Conservation (phyloP, 2,797 vertebrate genomes). For the Babyrousa celebensis region DNA sequence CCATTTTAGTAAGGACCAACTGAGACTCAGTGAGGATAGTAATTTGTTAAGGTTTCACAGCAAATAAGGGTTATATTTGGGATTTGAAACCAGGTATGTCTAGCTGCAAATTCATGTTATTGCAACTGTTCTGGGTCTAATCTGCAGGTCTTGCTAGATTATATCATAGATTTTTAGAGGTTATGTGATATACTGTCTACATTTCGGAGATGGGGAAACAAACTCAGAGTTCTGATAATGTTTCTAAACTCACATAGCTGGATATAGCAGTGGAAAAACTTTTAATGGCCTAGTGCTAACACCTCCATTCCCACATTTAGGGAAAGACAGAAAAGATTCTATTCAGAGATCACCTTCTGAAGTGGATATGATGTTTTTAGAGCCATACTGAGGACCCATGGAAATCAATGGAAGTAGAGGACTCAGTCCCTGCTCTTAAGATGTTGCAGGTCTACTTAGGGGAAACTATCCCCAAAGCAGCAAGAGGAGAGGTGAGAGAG, state of each 20-base stretch:
- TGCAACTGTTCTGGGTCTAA: not conserved
- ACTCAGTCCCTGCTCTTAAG: not conserved
- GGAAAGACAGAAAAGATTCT: slow-evolving; percentile 24
- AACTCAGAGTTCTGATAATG: not conserved
- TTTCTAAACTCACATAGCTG: not conserved
- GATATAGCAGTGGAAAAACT: not conserved
- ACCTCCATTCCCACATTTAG: not conserved
- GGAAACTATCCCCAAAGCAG: not conserved
- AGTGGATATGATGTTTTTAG: not conserved
- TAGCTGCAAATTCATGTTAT: slow-evolving; percentile 5
- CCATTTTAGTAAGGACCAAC: slow-evolving; percentile 19
- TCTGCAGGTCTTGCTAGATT: not conserved
- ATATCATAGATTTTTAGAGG: not conserved
- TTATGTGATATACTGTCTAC: not conserved
- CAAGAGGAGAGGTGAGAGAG: not conserved
- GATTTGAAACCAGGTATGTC: slow-evolving; percentile 10
- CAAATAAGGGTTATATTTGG: not conserved
- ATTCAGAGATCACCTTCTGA: slow-evolving; percentile 3
- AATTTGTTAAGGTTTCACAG: not conserved
- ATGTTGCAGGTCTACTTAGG: not conserved
- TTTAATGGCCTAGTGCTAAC: not conserved
- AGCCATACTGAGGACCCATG: not conserved
- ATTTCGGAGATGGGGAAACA: not conserved
- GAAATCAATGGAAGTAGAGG: not conserved
- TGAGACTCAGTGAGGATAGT: not conserved